Conservation (phyloP, 2,888 invertebrate species). For the Megamerina dolium region DNA sequence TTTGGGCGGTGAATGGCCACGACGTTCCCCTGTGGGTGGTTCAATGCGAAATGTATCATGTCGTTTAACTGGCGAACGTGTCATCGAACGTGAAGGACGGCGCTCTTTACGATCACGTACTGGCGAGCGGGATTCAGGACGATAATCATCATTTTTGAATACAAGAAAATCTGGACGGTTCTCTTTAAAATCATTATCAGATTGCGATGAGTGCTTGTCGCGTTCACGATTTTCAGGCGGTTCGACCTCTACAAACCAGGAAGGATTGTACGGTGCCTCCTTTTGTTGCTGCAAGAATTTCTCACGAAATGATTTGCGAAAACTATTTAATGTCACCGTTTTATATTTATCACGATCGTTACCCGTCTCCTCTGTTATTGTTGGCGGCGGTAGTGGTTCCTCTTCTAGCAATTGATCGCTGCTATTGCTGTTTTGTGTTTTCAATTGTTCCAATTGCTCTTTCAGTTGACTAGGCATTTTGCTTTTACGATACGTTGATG, state of each 20-base stretch:
- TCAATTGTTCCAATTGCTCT: conserved; percentile 40
- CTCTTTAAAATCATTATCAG: too few species aligned
- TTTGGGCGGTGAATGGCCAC: conserved; percentile 16
- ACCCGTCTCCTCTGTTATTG: conserved; percentile 20
- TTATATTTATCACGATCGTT: conserved; percentile 40
- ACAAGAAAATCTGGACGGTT: conserved; percentile 36
- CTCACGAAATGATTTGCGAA: conserved; percentile 46
- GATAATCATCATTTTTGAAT: conserved; percentile 44
- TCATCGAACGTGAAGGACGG: conserved; percentile 24
- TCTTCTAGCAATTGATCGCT: not conserved
- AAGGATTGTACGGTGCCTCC: conserved; percentile 43
- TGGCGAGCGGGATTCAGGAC: conserved; percentile 44
- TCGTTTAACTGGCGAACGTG: conserved; percentile 34
- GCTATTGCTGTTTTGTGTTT: conserved; percentile 24
- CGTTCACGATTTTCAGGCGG: conserved; percentile 16
- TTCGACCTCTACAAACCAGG: conserved; percentile 48
- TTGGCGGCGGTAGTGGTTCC: not conserved
- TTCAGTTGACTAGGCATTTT: conserved; percentile 36
- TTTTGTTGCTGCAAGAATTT: conserved; percentile 39
- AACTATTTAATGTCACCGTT: conserved; percentile 45
- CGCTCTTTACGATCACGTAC: conserved; percentile 30
- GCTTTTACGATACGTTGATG: conserved; percentile 42
- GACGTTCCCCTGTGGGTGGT: conserved; percentile 24
- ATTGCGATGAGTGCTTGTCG: too few species aligned
- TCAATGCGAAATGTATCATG: conserved; percentile 37